Base-by-base conservation (phyloP, 1,140 invertebrate species). In the Eumeta japonica region DNA sequence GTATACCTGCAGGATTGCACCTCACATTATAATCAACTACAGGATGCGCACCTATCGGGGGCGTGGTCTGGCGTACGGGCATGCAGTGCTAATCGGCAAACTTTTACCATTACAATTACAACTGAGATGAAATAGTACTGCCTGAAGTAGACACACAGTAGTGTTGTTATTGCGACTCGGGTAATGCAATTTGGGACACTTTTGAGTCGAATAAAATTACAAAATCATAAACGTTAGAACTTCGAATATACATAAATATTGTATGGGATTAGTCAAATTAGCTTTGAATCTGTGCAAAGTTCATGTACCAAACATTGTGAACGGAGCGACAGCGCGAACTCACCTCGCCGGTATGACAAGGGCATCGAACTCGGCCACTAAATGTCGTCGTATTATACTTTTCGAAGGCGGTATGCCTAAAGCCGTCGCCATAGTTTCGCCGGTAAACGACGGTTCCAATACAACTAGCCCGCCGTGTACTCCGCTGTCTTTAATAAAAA, bases 391-490 rank as follows among this genome's bases (percentile, higher is more conserved):
- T 41, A 97, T 92, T 68, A 95, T 95, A 60, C 91, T 92, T 61
- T 94, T 93, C 3, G 90, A 90, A 4, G 90, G 88, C 17, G 92
- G 92, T 54, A 97, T 94, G 35, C 90, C 92, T 20, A 97, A 73
- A 7, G 91, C 91, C 11, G 90, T 90, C 20, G 93, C 92, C 84
- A 97, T 92, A 27, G 91, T 93, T 61, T 96, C 93, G 16, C 92
- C 90, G 37, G 87, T 93, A 71, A 97, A 94, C 1, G 90, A 91
- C 11, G 91, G 89, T 58, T 97, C 93, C 48, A 96, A 68, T 19
- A 95, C 92, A 12, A 94, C 90, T 39, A 97, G 73, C 10, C 91
- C 92, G 45, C 93, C 92, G 58, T 96, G 92, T 1, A 97, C 90
- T 47, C 93, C 93, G 59, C 89, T 93, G 60, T 94, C 91, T 89